A percentile compares a stretch with the other conserved stretches of the same genome.
phyloP scores from a whole-genome alignment of 2,888 invertebrate species.

The Drosophila limbata region DNA sequence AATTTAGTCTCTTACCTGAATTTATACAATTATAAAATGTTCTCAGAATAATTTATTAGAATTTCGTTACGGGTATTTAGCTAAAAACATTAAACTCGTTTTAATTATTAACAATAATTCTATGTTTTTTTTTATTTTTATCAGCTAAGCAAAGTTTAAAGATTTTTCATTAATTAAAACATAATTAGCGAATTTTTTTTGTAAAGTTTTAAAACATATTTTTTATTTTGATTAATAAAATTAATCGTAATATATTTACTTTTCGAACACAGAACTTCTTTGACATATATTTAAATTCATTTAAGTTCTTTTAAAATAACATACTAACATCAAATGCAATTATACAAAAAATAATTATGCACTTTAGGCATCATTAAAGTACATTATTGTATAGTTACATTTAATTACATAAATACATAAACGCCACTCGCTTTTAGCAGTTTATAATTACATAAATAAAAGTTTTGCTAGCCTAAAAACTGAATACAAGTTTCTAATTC shows the following conservation, averaged over 20 bases:
- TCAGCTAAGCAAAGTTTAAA: no score
- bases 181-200: no score
- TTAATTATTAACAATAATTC: neutral
- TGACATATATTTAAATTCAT: no score
- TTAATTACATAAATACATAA: neutral
- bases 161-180: no score
- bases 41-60: neutral
- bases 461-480: no score
- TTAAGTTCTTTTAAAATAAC: neutral
- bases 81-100: neutral
- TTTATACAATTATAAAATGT: neutral
- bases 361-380: neutral
- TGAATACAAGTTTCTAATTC: no score
- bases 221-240: no score
- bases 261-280: no score
- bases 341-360: neutral
- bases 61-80: neutral
- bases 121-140: neutral
- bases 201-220: no score
- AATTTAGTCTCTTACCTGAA: conserved; percentile 7
- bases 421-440: no score
- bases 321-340: neutral
- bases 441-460: no score
- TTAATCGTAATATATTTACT: neutral
- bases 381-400: neutral